These are phyloP conservation scores for Fringilla coelebs DNA, from an alignment of 2,797 vertebrate species.

Conservation along the genomic window DNA sequence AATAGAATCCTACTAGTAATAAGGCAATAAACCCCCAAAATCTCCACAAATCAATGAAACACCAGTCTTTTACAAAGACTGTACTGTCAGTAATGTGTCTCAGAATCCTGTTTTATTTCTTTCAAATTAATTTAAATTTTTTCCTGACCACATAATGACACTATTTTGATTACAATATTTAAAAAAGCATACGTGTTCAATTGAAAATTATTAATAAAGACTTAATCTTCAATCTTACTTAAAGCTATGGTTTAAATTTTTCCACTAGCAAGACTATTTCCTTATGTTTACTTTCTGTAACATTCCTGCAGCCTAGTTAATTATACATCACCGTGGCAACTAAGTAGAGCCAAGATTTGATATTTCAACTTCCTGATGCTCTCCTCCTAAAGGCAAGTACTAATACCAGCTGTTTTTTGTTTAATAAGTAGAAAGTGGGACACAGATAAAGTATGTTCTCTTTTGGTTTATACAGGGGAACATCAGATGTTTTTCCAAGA, in stretches of 20 bases:
- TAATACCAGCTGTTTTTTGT: slow-evolving; percentile 65
- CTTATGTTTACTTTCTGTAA: slow-evolving; percentile 2
- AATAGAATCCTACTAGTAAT: background rate
- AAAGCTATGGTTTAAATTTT: background rate
- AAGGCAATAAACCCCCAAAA: background rate
- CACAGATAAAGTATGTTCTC: slow-evolving; percentile 56
- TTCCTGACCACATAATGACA: background rate
- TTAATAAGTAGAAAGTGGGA: slow-evolving; percentile 66
- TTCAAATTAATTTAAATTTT: background rate
- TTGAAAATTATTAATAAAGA: slow-evolving; percentile 6
- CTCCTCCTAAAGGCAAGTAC: slow-evolving; percentile 47
- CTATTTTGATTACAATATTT: slow-evolving; percentile 4
- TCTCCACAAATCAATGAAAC: background rate
- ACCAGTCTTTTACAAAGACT: background rate
- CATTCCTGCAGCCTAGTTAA: slow-evolving; percentile 38
- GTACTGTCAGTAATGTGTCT: background rate
- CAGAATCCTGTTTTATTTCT: background rate
- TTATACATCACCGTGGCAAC: slow-evolving; percentile 50
- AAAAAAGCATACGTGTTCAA: background rate
- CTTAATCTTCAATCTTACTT: background rate
- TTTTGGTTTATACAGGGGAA: slow-evolving; percentile 46
- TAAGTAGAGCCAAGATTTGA: slow-evolving; percentile 42
- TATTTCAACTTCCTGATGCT: slow-evolving; percentile 53
- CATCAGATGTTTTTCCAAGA: slow-evolving; percentile 59
- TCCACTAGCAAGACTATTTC: slow-evolving; percentile 41